phyloP scores from a whole-genome alignment of 1,140 invertebrate species.

The Acromyrmex charruanus region DNA sequence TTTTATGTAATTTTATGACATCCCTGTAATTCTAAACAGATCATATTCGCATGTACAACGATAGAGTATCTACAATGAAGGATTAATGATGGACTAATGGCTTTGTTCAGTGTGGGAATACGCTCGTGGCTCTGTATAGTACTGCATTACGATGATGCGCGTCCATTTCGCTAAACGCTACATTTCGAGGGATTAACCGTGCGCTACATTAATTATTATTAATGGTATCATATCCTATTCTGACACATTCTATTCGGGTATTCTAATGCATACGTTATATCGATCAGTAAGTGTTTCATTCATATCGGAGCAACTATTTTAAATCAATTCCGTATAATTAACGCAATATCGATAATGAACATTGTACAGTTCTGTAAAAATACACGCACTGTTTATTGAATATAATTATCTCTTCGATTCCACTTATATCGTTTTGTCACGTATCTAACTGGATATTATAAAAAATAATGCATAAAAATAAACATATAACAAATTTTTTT shows the following conservation, averaged over 20 bases:
- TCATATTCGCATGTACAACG: constrained; percentile 48
- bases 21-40: constrained; percentile 61
- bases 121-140: constrained; percentile 50
- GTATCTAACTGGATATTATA: too few relatives aligned
- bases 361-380: not conserved
- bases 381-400: not conserved
- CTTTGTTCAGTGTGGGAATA: constrained; percentile 64
- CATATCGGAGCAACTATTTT: constrained; percentile 43
- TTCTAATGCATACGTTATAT: constrained; percentile 60
- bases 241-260: constrained; percentile 63
- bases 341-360: not conserved
- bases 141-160: constrained; percentile 64
- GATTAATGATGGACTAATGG: constrained; percentile 65
- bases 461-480: too few relatives aligned
- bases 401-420: not conserved
- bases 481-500: too few relatives aligned
- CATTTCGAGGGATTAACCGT: constrained; percentile 64
- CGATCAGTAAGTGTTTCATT: constrained; percentile 54
- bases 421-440: too few relatives aligned
- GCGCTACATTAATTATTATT: constrained; percentile 64
- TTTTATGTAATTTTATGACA: constrained; percentile 49
- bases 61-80: constrained; percentile 65
- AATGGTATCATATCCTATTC: constrained; percentile 65
- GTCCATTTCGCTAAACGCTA: constrained; percentile 62
- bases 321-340: constrained; percentile 21